These are phyloP conservation scores for Vanacampus margaritifer DNA, from an alignment of 2,113 vertebrate species.

Conservation along the genomic window DNA sequence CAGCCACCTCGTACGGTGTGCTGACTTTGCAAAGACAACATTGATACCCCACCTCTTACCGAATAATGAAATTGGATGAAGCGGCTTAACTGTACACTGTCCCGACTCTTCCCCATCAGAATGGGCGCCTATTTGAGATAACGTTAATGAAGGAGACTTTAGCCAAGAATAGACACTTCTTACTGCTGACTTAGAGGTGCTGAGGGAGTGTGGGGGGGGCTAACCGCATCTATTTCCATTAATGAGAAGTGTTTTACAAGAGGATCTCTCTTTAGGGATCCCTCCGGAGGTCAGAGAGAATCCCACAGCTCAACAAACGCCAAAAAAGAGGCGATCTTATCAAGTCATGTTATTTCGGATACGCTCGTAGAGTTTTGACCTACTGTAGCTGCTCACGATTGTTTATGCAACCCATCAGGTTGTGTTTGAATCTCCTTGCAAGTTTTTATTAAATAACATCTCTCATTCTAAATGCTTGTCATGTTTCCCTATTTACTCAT, in stretches of 20 bases:
- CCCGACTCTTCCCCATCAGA: conserved; percentile 53
- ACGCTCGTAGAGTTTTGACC: neutral
- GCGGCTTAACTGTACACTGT: conserved; percentile 58
- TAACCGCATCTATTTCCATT: conserved; percentile 64
- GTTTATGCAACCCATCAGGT: too few relatives aligned
- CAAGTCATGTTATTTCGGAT: neutral
- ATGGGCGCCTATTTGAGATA: conserved; percentile 71
- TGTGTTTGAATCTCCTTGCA: too few relatives aligned
- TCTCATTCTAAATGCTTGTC: too few relatives aligned
- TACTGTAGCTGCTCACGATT: too few relatives aligned
- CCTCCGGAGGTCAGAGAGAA: conserved; percentile 42
- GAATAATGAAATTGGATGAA: conserved; percentile 73
- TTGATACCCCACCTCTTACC: conserved; percentile 55
- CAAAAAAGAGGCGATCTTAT: conserved; percentile 18
- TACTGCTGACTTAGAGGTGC: conserved; percentile 27
- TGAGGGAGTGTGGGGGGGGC: conserved; percentile 11
- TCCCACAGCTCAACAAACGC: conserved; percentile 44
- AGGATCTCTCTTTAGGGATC: conserved; percentile 45
- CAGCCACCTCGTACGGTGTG: conserved; percentile 8
- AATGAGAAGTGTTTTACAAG: conserved; percentile 52
- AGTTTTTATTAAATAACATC: too few relatives aligned
- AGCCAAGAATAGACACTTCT: conserved; percentile 63
- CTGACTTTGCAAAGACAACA: conserved; percentile 62
- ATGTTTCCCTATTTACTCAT: too few relatives aligned
- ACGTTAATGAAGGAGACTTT: conserved; percentile 73